Evolutionary conservation across 2,888 invertebrate species (phyloP).

Genomic region (Pyrrhosoma nymphula): DNA sequence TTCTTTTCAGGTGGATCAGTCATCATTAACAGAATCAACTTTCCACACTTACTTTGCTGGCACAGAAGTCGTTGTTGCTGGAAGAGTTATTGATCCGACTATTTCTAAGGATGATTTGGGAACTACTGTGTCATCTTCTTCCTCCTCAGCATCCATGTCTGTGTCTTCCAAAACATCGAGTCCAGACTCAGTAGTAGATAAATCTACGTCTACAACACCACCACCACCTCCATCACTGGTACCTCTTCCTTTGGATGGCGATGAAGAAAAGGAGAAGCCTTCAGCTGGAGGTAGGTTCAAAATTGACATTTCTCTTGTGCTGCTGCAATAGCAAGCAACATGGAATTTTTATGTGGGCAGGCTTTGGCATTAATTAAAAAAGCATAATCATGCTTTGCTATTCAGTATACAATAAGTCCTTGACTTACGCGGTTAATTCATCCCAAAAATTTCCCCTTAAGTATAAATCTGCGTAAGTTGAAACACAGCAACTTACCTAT

Average conservation of each 20-base stretch:
- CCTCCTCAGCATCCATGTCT: slow-evolving; percentile 58
- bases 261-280: neutral
- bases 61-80: slow-evolving; percentile 84
- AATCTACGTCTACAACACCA: slow-evolving; percentile 54
- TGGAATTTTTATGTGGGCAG: no score
- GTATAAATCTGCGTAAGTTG: no score
- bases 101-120: slow-evolving; percentile 69
- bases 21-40: slow-evolving; percentile 79
- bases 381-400: no score
- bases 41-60: slow-evolving; percentile 83
- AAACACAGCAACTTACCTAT: no score
- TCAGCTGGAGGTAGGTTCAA: neutral
- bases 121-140: slow-evolving; percentile 65
- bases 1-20: slow-evolving; percentile 76
- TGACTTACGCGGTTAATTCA: no score
- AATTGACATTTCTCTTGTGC: neutral
- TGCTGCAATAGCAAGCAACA: no score
- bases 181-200: slow-evolving; percentile 68
- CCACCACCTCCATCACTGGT: neutral
- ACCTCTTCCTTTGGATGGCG: neutral
- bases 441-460: no score
- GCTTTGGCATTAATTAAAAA: no score
- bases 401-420: no score
- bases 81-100: slow-evolving; percentile 75
- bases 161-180: slow-evolving; percentile 34